Evolutionary conservation across 2,888 invertebrate genomes (phyloP).

Genomic region (Scelioninae gen. 1): DNA sequence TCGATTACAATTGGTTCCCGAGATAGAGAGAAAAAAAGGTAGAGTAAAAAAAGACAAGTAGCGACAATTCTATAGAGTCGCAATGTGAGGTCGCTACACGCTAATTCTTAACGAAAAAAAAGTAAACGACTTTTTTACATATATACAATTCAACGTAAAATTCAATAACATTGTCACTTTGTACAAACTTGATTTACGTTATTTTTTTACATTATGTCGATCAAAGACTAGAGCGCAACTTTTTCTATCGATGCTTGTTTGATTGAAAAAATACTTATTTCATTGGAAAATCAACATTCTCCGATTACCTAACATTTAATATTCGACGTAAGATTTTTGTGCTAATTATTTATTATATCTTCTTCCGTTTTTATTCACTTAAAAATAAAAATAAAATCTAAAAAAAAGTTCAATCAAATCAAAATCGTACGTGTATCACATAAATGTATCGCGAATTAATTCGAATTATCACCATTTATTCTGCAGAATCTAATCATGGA

Average conservation of each 20-base stretch:
- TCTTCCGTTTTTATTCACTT: too few species aligned
- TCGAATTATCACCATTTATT: conserved; percentile 47
- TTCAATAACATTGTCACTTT: conserved; percentile 28
- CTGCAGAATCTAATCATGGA: too few species aligned
- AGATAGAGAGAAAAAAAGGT: conserved; percentile 22
- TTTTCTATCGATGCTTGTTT: conserved; percentile 24
- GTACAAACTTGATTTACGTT: conserved; percentile 32
- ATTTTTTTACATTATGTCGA: conserved; percentile 44
- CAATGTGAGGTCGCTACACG: conserved; percentile 39
- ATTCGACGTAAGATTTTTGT: not conserved
- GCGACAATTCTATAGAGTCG: conserved; percentile 14
- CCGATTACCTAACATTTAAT: not conserved
- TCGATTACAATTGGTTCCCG: conserved; percentile 59
- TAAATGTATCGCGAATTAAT: conserved; percentile 23
- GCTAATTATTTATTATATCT: too few species aligned
- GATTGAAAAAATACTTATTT: conserved; percentile 1
- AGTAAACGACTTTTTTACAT: conserved; percentile 37
- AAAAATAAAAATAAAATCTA: not conserved
- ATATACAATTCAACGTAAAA: conserved; percentile 57
- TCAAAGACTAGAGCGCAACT: conserved; percentile 59
- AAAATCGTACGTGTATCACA: conserved; percentile 47
- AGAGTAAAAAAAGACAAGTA: conserved; percentile 8
- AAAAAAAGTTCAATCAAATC: conserved; percentile 39
- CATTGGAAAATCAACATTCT: not conserved
- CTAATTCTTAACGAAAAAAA: conserved; percentile 15